phyloP scores from a whole-genome alignment of 2,888 invertebrate species.

The Ectobius pallidus region DNA sequence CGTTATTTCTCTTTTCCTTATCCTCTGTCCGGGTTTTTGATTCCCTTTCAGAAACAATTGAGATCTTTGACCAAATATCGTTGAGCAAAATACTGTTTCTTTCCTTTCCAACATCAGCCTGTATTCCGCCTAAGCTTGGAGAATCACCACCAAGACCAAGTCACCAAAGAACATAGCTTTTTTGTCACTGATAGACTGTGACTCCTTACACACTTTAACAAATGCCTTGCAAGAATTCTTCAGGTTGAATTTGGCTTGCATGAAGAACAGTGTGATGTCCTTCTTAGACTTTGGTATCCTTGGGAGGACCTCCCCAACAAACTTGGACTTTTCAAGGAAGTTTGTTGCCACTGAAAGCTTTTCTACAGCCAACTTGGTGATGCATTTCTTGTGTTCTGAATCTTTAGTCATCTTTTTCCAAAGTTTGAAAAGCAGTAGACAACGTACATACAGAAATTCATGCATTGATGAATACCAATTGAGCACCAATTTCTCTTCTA shows the following conservation, averaged over 20 bases:
- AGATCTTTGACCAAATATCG: background rate
- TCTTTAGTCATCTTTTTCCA: slow-evolving; percentile 46
- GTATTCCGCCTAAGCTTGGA: background rate
- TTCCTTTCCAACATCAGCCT: background rate
- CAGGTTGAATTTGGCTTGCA: slow-evolving; percentile 47
- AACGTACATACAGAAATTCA: slow-evolving; percentile 46
- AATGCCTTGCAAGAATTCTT: slow-evolving; percentile 46
- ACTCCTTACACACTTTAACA: background rate
- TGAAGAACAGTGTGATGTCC: slow-evolving; percentile 47
- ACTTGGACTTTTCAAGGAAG: slow-evolving; percentile 44
- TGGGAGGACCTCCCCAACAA: slow-evolving; percentile 45
- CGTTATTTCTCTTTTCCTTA: background rate
- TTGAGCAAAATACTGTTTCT: background rate
- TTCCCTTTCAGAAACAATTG: background rate
- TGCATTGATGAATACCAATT: too few relatives aligned
- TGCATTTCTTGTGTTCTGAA: slow-evolving; percentile 29
- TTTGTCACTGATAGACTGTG: background rate
- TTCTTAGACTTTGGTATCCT: slow-evolving; percentile 45
- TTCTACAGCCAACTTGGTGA: slow-evolving; percentile 44
- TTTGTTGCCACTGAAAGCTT: slow-evolving; percentile 44
- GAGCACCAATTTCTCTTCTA: too few relatives aligned
- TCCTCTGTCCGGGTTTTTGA: background rate
- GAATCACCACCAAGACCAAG: background rate
- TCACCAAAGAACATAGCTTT: background rate
- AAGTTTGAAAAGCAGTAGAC: slow-evolving; percentile 47